These are phyloP conservation scores for Xylophagus ater DNA, from an alignment of 2,888 invertebrate genomes.

Conservation along the genomic window DNA sequence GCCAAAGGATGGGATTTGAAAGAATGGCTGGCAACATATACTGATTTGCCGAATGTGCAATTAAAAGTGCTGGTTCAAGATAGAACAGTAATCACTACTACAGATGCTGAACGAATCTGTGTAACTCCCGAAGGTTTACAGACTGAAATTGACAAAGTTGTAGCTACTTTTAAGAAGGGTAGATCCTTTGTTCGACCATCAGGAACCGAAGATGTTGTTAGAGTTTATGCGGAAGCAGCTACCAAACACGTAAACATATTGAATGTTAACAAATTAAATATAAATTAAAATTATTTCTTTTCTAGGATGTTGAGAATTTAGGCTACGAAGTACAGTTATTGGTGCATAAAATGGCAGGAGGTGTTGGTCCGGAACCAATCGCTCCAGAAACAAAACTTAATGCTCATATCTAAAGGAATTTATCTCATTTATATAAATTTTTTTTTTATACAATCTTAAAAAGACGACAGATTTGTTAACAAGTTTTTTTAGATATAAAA, in stretches of 20 bases:
- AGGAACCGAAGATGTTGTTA: conserved; percentile 92
- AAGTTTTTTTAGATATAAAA: too few relatives aligned
- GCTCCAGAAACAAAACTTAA: conserved; percentile 27
- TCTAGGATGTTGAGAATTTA: conserved; percentile 53
- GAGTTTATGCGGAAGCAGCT: conserved; percentile 92
- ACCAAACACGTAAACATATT: conserved; percentile 50
- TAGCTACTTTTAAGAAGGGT: conserved; percentile 55
- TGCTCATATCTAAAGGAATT: conserved; percentile 35
- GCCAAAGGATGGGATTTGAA: conserved; percentile 65
- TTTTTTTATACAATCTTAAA: too few relatives aligned
- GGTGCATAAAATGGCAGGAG: conserved; percentile 70
- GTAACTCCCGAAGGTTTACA: conserved; percentile 77
- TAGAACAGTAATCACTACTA: conserved; percentile 71
- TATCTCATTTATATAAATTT: too few relatives aligned
- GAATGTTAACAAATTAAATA: neutral
- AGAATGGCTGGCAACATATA: conserved; percentile 74
- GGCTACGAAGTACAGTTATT: conserved; percentile 63
- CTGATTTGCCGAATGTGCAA: conserved; percentile 77
- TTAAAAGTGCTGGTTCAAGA: conserved; percentile 83
- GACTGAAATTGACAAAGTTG: conserved; percentile 59
- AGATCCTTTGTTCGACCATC: conserved; percentile 90
- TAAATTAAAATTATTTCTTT: conserved; percentile 4
- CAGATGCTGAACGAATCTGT: conserved; percentile 77
- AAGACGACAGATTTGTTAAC: too few relatives aligned
- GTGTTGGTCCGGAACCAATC: conserved; percentile 55